Percentiles rank a stretch among this genome's conserved stretches.
Evolutionary conservation across 92 coral and sea anemone species (phyloP).

Genomic region (Phenganax subtilis): DNA sequence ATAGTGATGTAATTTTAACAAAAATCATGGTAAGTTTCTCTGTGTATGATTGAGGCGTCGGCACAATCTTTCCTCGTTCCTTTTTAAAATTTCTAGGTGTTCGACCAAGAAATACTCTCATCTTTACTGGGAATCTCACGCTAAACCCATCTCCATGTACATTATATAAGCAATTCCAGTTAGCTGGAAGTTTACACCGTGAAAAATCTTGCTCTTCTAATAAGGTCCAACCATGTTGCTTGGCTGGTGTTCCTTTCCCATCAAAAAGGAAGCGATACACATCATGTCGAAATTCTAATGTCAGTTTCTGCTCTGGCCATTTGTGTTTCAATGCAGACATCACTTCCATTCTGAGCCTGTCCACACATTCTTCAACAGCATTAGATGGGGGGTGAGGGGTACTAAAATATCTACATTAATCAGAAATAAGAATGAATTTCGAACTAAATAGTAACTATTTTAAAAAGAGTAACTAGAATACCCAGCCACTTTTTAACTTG

Average conservation of each 20-base stretch:
- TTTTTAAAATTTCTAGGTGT: slow-evolving; percentile 31
- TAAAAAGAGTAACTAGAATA: too few species aligned
- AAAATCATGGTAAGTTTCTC: slow-evolving; percentile 45
- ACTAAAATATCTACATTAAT: neutral
- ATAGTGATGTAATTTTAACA: neutral
- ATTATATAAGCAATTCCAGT: slow-evolving; percentile 42
- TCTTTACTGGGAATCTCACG: slow-evolving; percentile 47
- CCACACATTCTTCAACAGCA: slow-evolving; percentile 37
- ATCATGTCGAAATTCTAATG: slow-evolving; percentile 18
- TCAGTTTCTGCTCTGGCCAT: slow-evolving; percentile 40
- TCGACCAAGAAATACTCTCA: slow-evolving; percentile 43
- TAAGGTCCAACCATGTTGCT: slow-evolving; percentile 40
- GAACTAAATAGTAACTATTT: too few species aligned
- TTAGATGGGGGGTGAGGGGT: neutral
- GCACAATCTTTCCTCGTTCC: slow-evolving; percentile 2
- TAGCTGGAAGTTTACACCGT: slow-evolving; percentile 41
- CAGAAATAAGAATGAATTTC: neutral
- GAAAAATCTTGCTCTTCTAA: slow-evolving; percentile 45
- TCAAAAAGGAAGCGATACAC: neutral
- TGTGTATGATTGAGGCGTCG: slow-evolving; percentile 27
- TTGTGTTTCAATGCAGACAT: slow-evolving; percentile 40
- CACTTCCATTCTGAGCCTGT: slow-evolving; percentile 37
- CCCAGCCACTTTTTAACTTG: too few species aligned
- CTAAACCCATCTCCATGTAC: slow-evolving; percentile 55
- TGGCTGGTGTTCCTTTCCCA: neutral